A percentile compares a stretch with the other conserved stretches of the same genome.
Evolutionary conservation across 2,888 invertebrate species (phyloP).

Genomic region (Nebria salina): DNA sequence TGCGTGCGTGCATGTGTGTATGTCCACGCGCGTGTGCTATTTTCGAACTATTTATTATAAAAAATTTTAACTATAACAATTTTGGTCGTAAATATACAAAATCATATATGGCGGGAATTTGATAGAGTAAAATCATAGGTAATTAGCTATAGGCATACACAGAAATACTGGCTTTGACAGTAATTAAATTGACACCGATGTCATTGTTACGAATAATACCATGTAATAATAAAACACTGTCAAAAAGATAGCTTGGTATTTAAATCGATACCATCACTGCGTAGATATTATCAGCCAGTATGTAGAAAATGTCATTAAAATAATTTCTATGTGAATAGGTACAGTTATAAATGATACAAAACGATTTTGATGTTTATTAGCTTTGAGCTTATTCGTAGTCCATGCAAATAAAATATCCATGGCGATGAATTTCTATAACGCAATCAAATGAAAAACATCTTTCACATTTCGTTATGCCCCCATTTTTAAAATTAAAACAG

Average conservation of each 20-base stretch:
- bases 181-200: constrained; percentile 40
- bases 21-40: too few species aligned
- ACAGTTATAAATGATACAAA: background rate
- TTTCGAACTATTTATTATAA: too few species aligned
- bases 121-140: too few species aligned
- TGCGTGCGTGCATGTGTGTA: too few species aligned
- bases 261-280: background rate
- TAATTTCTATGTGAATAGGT: background rate
- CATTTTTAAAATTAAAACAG: too few species aligned
- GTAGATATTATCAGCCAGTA: background rate
- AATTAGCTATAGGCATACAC: background rate
- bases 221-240: background rate
- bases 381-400: background rate
- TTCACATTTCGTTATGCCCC: too few species aligned
- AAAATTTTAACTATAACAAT: too few species aligned
- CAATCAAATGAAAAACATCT: too few species aligned
- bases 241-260: background rate
- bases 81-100: too few species aligned
- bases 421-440: too few species aligned
- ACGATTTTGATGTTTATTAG: background rate
- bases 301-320: background rate
- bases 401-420: too few species aligned
- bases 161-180: constrained; percentile 18
- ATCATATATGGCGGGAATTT: too few species aligned
- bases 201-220: constrained; percentile 25